Evolutionary conservation across 1,140 invertebrate species (phyloP).

Genomic region (Cephus cinctus): DNA sequence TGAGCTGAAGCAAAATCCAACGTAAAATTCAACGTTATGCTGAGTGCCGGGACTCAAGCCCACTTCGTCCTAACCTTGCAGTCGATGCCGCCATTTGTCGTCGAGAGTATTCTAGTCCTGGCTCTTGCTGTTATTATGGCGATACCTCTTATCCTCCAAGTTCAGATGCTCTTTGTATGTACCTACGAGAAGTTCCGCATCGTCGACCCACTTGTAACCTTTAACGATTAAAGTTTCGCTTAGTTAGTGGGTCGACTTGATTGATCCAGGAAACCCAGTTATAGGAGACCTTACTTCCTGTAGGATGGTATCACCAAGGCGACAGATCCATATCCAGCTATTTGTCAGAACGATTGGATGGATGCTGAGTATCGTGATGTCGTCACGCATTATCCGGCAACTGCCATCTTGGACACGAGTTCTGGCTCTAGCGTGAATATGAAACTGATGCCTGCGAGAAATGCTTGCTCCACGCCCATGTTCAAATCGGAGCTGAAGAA

Average conservation of each 20-base stretch:
- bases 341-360: not conserved
- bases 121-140: slow-evolving; percentile 38
- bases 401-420: slow-evolving; percentile 16
- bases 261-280: too few relatives aligned
- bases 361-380: slow-evolving; percentile 4
- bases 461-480: slow-evolving; percentile 19
- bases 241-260: too few relatives aligned
- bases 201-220: not conserved
- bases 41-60: slow-evolving; percentile 29
- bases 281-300: not conserved
- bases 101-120: slow-evolving; percentile 38
- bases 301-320: not conserved
- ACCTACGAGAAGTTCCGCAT: not conserved
- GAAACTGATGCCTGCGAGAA: slow-evolving; percentile 8
- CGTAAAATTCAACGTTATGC: slow-evolving; percentile 29
- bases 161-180: slow-evolving; percentile 40
- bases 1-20: slow-evolving; percentile 7
- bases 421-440: slow-evolving; percentile 28
- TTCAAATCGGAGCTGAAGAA: not conserved
- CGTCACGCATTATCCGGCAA: slow-evolving; percentile 32
- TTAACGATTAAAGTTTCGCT: too few relatives aligned
- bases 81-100: slow-evolving; percentile 35
- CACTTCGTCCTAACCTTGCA: slow-evolving; percentile 39
- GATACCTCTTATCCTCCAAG: slow-evolving; percentile 35
- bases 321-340: not conserved